phyloP scores from a whole-genome alignment of 1,140 invertebrate species.

The Euura saliciscinereae region DNA sequence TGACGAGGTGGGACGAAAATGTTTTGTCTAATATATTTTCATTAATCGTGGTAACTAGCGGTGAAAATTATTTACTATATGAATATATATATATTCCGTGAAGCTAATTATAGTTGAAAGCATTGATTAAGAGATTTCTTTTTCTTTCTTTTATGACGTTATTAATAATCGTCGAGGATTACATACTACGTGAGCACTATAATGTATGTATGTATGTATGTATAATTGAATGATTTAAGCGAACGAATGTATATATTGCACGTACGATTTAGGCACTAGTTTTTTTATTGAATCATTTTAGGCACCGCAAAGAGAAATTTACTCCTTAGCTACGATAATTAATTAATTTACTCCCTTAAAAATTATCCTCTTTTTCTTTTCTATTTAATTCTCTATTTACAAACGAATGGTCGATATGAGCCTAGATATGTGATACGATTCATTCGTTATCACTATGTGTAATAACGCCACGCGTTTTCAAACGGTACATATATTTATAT shows the following conservation, averaged over 20 bases:
- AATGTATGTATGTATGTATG: constrained; percentile 8
- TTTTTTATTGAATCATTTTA: constrained; percentile 45
- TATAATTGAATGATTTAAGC: constrained; percentile 6
- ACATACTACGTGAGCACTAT: constrained; percentile 8
- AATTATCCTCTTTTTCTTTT: background rate
- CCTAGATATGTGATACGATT: constrained; percentile 37
- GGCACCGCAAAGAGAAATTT: constrained; percentile 40
- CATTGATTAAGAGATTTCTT: constrained; percentile 9
- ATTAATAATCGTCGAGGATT: constrained; percentile 6
- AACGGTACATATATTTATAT: background rate
- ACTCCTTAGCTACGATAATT: constrained; percentile 2
- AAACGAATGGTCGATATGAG: constrained; percentile 36
- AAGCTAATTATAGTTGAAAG: background rate
- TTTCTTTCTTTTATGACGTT: constrained; percentile 1
- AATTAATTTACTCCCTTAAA: background rate
- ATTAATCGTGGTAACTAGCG: too few relatives aligned
- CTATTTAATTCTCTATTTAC: background rate
- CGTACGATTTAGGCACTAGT: constrained; percentile 48
- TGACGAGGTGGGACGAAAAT: too few relatives aligned
- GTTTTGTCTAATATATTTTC: too few relatives aligned
- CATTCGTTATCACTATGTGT: constrained; percentile 7
- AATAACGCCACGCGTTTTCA: background rate
- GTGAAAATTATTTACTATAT: too few relatives aligned
- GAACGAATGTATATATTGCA: constrained; percentile 30
- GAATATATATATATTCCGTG: background rate